Evolutionary conservation across 2,797 vertebrate genomes (phyloP).

Genomic region (Sebastes minor): DNA sequence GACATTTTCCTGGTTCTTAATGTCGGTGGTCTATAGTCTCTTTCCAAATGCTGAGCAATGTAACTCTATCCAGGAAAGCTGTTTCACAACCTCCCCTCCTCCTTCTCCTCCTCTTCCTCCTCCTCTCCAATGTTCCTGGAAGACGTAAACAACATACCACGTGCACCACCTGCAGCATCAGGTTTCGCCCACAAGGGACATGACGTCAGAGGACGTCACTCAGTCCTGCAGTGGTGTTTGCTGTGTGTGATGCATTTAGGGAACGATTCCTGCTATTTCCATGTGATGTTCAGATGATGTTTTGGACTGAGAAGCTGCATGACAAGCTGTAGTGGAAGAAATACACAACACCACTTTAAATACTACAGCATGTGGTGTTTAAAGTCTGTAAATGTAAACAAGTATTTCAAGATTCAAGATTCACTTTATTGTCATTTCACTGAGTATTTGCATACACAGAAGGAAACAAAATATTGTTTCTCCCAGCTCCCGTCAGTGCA

Average conservation of each 20-base stretch:
- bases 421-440: too few species aligned
- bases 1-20: conserved; percentile 26
- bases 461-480: too few species aligned
- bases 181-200: conserved; percentile 31
- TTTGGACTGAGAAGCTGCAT: background rate
- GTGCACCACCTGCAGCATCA: conserved; percentile 74
- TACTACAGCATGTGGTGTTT: too few species aligned
- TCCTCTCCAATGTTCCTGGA: conserved; percentile 55
- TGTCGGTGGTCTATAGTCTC: conserved; percentile 51
- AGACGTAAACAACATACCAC: conserved; percentile 83
- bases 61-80: conserved; percentile 59
- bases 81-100: conserved; percentile 68
- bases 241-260: background rate
- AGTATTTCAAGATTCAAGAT: too few species aligned
- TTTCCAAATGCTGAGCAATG: conserved; percentile 66
- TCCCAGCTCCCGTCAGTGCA: too few species aligned
- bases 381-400: too few species aligned
- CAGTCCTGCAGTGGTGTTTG: background rate
- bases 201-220: conserved; percentile 40
- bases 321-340: too few species aligned
- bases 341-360: background rate
- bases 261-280: background rate
- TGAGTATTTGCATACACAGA: too few species aligned
- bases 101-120: background rate
- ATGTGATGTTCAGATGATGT: conserved; percentile 12